Conservation (phyloP, 2,113 vertebrate genomes). For the Hymenochirus boettgeri region DNA sequence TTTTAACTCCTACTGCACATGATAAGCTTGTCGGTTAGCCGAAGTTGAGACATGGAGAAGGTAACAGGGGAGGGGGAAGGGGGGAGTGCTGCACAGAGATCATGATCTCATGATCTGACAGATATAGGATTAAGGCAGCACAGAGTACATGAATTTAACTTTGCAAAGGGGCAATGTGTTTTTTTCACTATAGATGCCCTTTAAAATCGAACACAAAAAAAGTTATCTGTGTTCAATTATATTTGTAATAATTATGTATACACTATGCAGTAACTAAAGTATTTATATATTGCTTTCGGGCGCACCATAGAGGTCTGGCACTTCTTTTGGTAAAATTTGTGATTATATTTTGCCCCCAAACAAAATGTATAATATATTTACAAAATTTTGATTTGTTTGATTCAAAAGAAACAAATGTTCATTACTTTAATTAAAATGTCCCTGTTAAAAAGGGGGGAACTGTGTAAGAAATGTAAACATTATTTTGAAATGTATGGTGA, state of each 20-base stretch:
- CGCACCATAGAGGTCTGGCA: slow-evolving; percentile 17
- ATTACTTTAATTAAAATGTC: not conserved
- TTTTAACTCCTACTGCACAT: no score
- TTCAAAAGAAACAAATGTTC: slow-evolving; percentile 10
- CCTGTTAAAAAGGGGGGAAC: not conserved
- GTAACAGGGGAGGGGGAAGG: no score
- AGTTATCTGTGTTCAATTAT: slow-evolving; percentile 6
- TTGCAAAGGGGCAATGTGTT: no score
- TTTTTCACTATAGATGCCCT: no score
- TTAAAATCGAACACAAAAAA: no score
- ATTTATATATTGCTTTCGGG: not conserved
- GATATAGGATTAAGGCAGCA: no score
- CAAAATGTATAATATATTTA: slow-evolving; percentile 9
- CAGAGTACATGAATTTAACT: no score
- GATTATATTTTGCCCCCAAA: not conserved
- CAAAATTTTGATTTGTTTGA: slow-evolving; percentile 10
- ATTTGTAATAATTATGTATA: not conserved
- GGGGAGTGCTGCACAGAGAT: no score
- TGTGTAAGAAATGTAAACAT: not conserved
- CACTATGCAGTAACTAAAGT: not conserved
- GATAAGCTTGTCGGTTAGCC: no score
- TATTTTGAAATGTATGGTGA: no score
- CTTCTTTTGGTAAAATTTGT: slow-evolving; percentile 5
- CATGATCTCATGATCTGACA: no score
- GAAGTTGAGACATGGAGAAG: no score